Evolutionary conservation across 2,797 vertebrate species (phyloP).

Genomic region (Echiichthys vipera): DNA sequence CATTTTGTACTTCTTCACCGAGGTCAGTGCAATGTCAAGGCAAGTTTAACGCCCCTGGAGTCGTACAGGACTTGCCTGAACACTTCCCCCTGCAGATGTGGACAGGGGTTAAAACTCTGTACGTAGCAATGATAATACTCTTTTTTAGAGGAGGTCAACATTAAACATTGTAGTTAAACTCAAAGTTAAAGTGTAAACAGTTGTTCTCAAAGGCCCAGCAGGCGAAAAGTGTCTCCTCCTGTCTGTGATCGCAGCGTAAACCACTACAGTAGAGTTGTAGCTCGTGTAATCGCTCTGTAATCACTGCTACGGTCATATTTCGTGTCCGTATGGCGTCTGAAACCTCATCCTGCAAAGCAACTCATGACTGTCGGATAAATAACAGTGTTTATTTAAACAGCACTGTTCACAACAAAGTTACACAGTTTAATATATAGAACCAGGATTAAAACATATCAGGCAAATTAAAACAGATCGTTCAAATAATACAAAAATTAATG

Average conservation of each 20-base stretch:
- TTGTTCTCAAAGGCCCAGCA: neutral
- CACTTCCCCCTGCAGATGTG: neutral
- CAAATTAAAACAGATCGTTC: no score
- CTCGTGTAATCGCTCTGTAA: neutral
- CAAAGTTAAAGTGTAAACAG: no score
- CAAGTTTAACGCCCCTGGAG: neutral
- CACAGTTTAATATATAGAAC: no score
- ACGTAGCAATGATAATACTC: neutral
- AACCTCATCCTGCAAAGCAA: no score
- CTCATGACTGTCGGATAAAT: no score
- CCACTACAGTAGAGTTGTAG: neutral
- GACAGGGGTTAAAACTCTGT: neutral
- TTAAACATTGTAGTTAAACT: no score
- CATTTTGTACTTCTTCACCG: neutral
- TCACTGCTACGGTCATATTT: no score
- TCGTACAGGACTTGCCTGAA: neutral
- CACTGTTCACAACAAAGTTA: no score
- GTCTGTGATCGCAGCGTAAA: neutral
- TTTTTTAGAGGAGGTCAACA: no score
- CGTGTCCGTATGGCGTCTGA: no score
- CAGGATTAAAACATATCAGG: no score
- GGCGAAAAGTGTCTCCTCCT: neutral
- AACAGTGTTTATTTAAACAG: no score
- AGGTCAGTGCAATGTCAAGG: slow-evolving; percentile 8
- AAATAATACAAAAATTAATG: neutral